These are phyloP conservation scores for Cheirogaleus major DNA, from an alignment of 2,797 vertebrate genomes.

Conservation along the genomic window DNA sequence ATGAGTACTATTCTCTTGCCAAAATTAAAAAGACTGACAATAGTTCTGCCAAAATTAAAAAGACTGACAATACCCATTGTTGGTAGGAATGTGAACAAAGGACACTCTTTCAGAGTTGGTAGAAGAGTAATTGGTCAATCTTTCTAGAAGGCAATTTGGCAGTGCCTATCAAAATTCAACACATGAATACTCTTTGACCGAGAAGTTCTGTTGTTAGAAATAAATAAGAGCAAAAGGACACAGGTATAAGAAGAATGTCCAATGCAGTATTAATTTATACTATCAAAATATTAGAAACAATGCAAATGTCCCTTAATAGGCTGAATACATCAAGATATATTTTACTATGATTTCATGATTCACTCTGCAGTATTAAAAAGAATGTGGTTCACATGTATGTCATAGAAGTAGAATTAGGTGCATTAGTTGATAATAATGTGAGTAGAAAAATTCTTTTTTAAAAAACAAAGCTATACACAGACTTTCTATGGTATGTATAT, in stretches of 20 bases:
- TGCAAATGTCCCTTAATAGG: not conserved
- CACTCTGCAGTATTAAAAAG: not conserved
- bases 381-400: not conserved
- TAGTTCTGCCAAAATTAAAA: not conserved
- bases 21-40: not conserved
- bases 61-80: not conserved
- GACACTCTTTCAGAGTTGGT: not conserved
- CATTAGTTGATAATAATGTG: not conserved
- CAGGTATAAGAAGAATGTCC: not conserved
- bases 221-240: not conserved
- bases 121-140: not conserved
- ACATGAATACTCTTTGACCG: not conserved
- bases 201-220: not conserved
- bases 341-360: not conserved
- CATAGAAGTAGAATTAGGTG: not conserved
- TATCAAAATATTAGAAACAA: slow-evolving; percentile 17
- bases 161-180: slow-evolving; percentile 10
- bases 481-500: not conserved
- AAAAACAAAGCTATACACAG: not conserved
- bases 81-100: slow-evolving; percentile 8
- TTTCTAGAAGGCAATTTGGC: slow-evolving; percentile 27
- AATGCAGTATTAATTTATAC: not conserved
- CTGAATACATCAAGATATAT: not conserved
- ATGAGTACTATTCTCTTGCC: not conserved
- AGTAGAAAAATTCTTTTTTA: not conserved